Evolutionary conservation across 2,113 vertebrate genomes (phyloP).

Genomic region (Oreochromis aureus): DNA sequence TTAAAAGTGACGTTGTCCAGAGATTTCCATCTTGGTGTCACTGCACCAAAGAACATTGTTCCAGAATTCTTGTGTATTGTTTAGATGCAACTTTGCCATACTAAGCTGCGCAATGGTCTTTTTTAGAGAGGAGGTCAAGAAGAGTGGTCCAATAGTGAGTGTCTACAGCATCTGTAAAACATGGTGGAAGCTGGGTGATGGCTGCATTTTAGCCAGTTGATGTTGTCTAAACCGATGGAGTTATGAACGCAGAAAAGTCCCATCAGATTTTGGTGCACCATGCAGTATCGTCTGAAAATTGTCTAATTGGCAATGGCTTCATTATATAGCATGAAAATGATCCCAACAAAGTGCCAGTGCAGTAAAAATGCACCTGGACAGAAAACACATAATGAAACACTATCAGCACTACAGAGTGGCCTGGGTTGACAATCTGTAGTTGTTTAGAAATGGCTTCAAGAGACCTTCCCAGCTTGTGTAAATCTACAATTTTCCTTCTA

Average conservation of each 20-base stretch:
- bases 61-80: not conserved
- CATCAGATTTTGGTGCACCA: not conserved
- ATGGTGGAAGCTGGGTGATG: not conserved
- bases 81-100: not conserved
- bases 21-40: not conserved
- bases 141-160: not conserved
- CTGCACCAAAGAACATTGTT: not conserved
- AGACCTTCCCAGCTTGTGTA: not conserved
- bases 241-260: not conserved
- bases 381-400: not conserved
- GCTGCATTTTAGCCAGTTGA: not conserved
- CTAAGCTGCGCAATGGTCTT: fast-evolving
- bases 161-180: not conserved
- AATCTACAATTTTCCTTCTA: not conserved
- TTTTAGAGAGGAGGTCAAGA: not conserved
- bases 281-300: not conserved
- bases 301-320: not conserved
- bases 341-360: not conserved
- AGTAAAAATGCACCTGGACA: not conserved
- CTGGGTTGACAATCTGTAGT: not conserved
- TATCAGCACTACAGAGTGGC: not conserved
- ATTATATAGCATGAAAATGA: not conserved
- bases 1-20: not conserved
- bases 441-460: not conserved
- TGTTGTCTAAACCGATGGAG: not conserved